These are phyloP conservation scores for Bombus impatiens DNA, from an alignment of 1,140 invertebrate species.

Conservation along the genomic window DNA sequence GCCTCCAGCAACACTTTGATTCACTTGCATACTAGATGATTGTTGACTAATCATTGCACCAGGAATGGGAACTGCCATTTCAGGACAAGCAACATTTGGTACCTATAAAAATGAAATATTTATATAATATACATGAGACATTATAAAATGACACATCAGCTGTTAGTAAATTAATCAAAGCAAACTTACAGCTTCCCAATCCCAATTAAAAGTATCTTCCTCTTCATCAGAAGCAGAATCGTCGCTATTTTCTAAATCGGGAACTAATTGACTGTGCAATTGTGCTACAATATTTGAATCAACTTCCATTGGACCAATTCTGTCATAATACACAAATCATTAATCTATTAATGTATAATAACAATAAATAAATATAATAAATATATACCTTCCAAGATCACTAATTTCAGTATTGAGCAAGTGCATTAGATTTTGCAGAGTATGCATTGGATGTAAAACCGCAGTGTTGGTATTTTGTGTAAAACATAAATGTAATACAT, in stretches of 20 bases:
- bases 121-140: background rate
- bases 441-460: slow-evolving; percentile 86
- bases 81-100: slow-evolving; percentile 83
- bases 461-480: slow-evolving; percentile 88
- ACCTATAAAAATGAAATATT: slow-evolving; percentile 77
- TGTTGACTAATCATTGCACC: slow-evolving; percentile 81
- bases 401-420: slow-evolving; percentile 86
- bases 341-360: slow-evolving; percentile 13
- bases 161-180: background rate
- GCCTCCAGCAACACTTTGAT: slow-evolving; percentile 84
- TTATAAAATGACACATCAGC: background rate
- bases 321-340: slow-evolving; percentile 64
- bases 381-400: slow-evolving; percentile 87
- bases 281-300: slow-evolving; percentile 82
- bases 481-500: slow-evolving; percentile 91
- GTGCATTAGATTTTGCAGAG: slow-evolving; percentile 88
- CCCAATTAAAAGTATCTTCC: slow-evolving; percentile 85
- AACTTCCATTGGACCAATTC: slow-evolving; percentile 84
- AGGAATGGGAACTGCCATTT: slow-evolving; percentile 80
- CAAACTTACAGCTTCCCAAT: slow-evolving; percentile 87
- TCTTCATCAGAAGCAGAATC: slow-evolving; percentile 87
- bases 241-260: slow-evolving; percentile 85
- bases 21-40: slow-evolving; percentile 83
- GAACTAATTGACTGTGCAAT: slow-evolving; percentile 85
- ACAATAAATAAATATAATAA: slow-evolving; percentile 52